Evolutionary conservation across 2,888 invertebrate genomes (phyloP), one percentile per base, ranked within the genome.

Genomic region (Myathropa florea): DNA sequence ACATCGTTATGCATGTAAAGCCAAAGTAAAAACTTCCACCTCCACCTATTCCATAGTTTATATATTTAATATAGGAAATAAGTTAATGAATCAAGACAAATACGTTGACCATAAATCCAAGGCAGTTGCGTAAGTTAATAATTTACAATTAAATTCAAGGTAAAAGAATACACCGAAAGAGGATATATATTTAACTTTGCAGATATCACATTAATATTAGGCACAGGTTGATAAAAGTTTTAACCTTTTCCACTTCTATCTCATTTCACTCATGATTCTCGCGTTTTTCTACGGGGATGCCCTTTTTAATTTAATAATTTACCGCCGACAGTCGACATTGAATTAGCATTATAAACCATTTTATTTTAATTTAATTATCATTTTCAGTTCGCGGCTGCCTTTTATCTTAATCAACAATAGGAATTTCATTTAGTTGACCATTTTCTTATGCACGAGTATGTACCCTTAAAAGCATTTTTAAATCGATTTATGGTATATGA

Each of bases 271-370:
- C 39, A 30, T 68, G 70, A 63, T 76, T 59, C 18, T 46, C 57
- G 30, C 36, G 6, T 21, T 30, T 63, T 26, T 26, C 28, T 4
- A 12, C 57, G 30, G 24, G 26, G 46, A 65, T 72, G 59, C 61
- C 53, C 65, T 73, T 73, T 73, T 83, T 83, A 83, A 83, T 79
- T 83, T 71, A 73, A 60, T 83, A 73, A 83, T 79, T 79, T 73
- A 79, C 68, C 53, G 72, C 30, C 46, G 83, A 79, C 83, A 83
- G 79, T 57, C 30, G 28, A 83, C 83, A 83, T 79, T 68, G 78
- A 83, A 83, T 78, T 68, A 79, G 78, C 83, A 83, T 83, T 83
- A 83, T 28, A 67, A 83, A 77, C 33, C 77, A 83, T 77, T 77
- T 83, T 77, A 39, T 71, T 77, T 83, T 77, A 77, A 77, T 77